Percentiles rank a stretch among this genome's conserved stretches.
phyloP scores from a whole-genome alignment of 23 tunicate genomes.

The Oikopleura dioica region DNA sequence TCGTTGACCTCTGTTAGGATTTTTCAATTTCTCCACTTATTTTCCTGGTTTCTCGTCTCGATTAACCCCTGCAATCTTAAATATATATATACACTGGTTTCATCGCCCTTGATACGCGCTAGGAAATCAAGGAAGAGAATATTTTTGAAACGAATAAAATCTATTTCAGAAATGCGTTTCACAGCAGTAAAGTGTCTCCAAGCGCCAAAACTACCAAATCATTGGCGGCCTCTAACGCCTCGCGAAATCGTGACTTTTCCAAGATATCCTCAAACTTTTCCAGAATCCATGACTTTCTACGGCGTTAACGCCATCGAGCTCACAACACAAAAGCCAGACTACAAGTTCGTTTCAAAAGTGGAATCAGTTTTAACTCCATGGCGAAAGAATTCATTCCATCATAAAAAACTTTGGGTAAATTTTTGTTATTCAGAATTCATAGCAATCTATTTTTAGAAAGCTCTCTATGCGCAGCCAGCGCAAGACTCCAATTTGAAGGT shows the following conservation, averaged over 20 bases:
- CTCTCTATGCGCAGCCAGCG: not conserved
- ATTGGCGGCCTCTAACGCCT: not conserved
- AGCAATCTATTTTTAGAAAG: too few relatives aligned
- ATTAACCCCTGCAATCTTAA: too few relatives aligned
- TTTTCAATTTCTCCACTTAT: too few relatives aligned
- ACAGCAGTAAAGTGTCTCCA: too few relatives aligned
- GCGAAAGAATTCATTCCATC: not conserved
- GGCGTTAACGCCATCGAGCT: not conserved
- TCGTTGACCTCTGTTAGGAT: too few relatives aligned
- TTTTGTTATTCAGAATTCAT: too few relatives aligned
- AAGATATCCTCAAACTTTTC: not conserved
- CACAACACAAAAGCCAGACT: not conserved
- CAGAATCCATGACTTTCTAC: not conserved
- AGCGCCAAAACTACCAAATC: too few relatives aligned
- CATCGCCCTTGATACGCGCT: too few relatives aligned
- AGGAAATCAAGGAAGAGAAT: too few relatives aligned
- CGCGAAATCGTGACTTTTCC: not conserved
- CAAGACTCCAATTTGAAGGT: not conserved
- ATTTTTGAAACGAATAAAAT: not conserved
- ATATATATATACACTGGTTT: too few relatives aligned
- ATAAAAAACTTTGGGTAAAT: not conserved
- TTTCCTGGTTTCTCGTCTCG: too few relatives aligned
- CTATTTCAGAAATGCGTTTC: not conserved
- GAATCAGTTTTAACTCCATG: not conserved
- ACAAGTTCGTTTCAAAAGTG: not conserved